Evolutionary conservation across 1,140 invertebrate species (phyloP).

Genomic region (Calephelis virginiensis): DNA sequence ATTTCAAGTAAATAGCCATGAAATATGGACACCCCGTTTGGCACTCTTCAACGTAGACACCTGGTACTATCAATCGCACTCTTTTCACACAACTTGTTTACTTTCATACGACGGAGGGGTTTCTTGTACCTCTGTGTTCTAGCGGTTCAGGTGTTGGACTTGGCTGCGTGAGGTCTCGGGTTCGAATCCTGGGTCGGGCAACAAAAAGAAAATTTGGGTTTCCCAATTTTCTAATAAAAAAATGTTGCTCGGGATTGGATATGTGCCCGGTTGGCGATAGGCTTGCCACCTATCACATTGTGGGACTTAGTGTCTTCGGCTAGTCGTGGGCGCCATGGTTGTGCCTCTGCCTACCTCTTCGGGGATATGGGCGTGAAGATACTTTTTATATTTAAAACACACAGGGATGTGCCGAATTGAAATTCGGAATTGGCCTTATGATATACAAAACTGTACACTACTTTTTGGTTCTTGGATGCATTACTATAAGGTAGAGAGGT

Average conservation of each 20-base stretch:
- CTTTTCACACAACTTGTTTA: conserved; percentile 65
- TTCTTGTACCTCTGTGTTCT: conserved; percentile 70
- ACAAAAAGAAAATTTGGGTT: too few species aligned
- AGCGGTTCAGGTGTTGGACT: too few species aligned
- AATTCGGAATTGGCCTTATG: conserved; percentile 76
- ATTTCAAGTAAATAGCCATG: conserved; percentile 55
- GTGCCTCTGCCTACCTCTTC: too few species aligned
- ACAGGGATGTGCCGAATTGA: conserved; percentile 72
- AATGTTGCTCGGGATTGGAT: too few species aligned
- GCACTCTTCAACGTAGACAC: conserved; percentile 62
- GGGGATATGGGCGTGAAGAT: too few species aligned
- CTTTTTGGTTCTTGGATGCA: conserved; percentile 81
- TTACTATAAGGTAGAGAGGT: neutral
- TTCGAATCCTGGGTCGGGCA: too few species aligned
- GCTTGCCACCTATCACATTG: too few species aligned
- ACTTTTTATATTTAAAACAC: conserved; percentile 67
- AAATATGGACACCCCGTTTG: conserved; percentile 62
- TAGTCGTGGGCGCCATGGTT: too few species aligned
- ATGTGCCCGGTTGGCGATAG: too few species aligned
- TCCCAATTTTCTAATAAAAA: too few species aligned
- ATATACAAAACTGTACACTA: conserved; percentile 76
- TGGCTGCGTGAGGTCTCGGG: too few species aligned
- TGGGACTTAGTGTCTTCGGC: too few species aligned
- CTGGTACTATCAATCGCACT: conserved; percentile 45
- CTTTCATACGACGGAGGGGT: conserved; percentile 61